phyloP scores from a whole-genome alignment of 2,888 invertebrate species.

The Amphiduros pacificus region DNA sequence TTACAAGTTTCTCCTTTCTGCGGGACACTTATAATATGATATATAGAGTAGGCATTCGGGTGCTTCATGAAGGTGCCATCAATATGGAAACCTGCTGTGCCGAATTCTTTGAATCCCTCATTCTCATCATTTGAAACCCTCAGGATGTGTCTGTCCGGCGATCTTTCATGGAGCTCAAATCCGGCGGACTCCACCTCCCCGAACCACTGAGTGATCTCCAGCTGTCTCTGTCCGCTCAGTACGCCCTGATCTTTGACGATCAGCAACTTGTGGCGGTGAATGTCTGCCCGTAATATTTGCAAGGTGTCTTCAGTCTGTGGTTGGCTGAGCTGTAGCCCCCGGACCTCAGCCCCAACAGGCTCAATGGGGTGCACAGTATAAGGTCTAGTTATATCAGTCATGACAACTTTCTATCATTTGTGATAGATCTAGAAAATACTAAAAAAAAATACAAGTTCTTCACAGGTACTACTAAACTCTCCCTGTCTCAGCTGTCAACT shows the following conservation, averaged over 20 bases:
- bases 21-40: slow-evolving; percentile 7
- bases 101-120: slow-evolving; percentile 22
- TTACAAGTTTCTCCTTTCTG: slow-evolving; percentile 8
- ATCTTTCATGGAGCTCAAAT: slow-evolving; percentile 9
- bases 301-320: no score
- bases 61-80: slow-evolving; percentile 17
- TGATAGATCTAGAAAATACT: no score
- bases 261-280: no score
- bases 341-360: no score
- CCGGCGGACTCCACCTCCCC: slow-evolving; percentile 14
- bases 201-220: slow-evolving; percentile 10
- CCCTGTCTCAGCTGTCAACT: no score
- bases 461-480: no score
- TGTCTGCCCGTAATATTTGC: no score
- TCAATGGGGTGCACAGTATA: no score
- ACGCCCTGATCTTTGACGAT: slow-evolving; percentile 10
- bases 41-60: slow-evolving; percentile 13
- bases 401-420: no score
- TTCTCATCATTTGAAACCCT: slow-evolving; percentile 15
- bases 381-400: no score
- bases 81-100: slow-evolving; percentile 19
- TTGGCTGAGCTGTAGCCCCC: no score
- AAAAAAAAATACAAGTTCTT: no score
- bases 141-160: slow-evolving; percentile 12
- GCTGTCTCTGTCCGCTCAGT: slow-evolving; percentile 4